Evolutionary conservation across 1,140 invertebrate genomes (phyloP).

Genomic region (Lordiphosa mommai): DNA sequence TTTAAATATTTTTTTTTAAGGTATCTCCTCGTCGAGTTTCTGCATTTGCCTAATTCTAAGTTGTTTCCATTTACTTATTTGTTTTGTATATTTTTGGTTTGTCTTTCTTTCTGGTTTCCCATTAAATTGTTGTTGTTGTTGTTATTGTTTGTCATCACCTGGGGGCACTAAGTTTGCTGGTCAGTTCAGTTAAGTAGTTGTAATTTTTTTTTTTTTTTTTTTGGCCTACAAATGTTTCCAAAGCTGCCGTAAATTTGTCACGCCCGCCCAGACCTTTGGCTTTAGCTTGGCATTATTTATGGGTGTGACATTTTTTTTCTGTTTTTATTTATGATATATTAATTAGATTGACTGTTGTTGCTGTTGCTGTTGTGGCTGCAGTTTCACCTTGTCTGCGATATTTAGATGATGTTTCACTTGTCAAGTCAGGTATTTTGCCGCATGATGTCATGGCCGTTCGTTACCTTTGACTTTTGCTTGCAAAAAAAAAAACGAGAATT

Average conservation of each 20-base stretch:
- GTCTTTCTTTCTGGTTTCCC: constrained; percentile 14
- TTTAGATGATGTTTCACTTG: constrained; percentile 25
- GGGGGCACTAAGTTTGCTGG: background rate
- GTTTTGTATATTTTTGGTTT: constrained; percentile 19
- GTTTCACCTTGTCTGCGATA: constrained; percentile 13
- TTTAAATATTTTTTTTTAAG: too few species aligned
- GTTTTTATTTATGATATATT: constrained; percentile 30
- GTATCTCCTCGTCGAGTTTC: background rate
- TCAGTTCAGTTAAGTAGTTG: too few species aligned
- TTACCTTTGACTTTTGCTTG: constrained; percentile 61
- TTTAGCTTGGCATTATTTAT: constrained; percentile 38
- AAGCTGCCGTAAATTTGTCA: constrained; percentile 39
- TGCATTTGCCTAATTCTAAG: background rate
- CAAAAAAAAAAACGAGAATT: constrained; percentile 45
- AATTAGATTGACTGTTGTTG: constrained; percentile 36
- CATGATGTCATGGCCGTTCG: constrained; percentile 60
- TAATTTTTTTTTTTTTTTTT: constrained; percentile 5
- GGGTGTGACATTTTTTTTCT: constrained; percentile 39
- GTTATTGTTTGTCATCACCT: constrained; percentile 7
- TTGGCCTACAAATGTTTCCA: constrained; percentile 11
- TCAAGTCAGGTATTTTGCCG: constrained; percentile 34
- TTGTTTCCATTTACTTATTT: constrained; percentile 11
- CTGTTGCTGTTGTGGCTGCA: background rate
- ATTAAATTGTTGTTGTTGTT: background rate
- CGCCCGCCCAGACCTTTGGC: constrained; percentile 34